Evolutionary conservation across 2,113 vertebrate species (phyloP).

Genomic region (Phaethornis superciliosus): DNA sequence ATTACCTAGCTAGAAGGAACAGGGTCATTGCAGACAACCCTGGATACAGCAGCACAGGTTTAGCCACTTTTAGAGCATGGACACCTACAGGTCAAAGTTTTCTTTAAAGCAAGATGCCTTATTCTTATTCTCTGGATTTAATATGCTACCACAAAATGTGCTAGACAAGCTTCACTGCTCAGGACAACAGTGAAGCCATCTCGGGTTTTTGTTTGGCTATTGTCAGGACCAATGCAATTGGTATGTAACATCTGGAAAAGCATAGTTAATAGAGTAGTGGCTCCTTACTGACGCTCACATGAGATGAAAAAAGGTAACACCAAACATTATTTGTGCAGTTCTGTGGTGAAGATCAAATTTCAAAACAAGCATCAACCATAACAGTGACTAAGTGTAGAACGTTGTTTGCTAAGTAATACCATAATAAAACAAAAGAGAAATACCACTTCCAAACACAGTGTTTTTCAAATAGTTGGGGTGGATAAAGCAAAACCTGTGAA

Average conservation of each 20-base stretch:
- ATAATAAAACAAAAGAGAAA: not conserved
- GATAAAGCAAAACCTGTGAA: fast-evolving
- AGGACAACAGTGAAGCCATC: not conserved
- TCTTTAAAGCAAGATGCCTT: not conserved
- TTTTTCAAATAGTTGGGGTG: too few species aligned
- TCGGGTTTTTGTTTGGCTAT: not conserved
- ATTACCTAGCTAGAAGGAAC: not conserved
- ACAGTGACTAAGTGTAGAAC: fast-evolving
- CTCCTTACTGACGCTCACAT: not conserved
- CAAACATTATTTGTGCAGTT: not conserved
- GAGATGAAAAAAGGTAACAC: not conserved
- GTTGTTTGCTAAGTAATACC: not conserved
- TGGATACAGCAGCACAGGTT: not conserved
- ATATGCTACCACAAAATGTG: too few species aligned
- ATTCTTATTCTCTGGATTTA: not conserved
- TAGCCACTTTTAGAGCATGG: too few species aligned
- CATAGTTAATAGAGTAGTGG: fast-evolving
- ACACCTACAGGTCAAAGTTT: not conserved
- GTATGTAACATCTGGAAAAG: not conserved
- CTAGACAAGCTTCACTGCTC: not conserved
- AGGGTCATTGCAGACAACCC: not conserved
- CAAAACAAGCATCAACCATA: not conserved
- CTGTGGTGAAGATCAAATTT: not conserved
- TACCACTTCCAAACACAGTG: not conserved
- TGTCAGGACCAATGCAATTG: not conserved